Base-by-base conservation (phyloP, 2,888 invertebrate species). In the Salpingus planirostris region DNA sequence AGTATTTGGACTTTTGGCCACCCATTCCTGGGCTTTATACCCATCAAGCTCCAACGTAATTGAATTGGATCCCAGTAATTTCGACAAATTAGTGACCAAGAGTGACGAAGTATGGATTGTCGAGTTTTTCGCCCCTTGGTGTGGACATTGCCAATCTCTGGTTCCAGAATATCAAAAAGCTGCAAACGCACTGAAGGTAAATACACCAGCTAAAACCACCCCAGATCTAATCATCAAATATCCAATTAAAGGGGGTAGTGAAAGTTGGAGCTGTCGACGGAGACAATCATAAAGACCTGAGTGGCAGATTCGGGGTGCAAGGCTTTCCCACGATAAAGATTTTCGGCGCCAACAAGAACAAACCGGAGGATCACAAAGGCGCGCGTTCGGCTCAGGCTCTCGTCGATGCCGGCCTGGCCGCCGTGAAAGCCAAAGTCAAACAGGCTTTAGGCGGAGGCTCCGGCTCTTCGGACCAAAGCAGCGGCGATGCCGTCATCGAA, bases 241-340 rank as follows among this genome's bases (percentile, higher is more conserved):
- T 15, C 13, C 22, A 25, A n/a, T 15, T 2, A 24, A 56, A 87
- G 80, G 96, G 97, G 36, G 71, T 95, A 8, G 82, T 85, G 0
- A 95, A 92, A 74, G 85, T 98, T 3, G 98, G 93, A 27, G 90
- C 90, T 3, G 80, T 98, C 0, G 83, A 98, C 69, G 89, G 88
- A 23, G 93, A 96, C 59, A 78, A 87, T 27, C 84, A 96, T 56
- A 80, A 85, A 54, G 76, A 82, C 3, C 65, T 96, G 1, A 83
- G 81, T 15, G 73, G 77, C 1, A 78, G 81, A 51, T 97, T 78
- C 67, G 80, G 80, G 23, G 82, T 98, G 18, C 68, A 74, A 46
- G 95, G 97, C 28, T 98, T 95, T 63, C 98, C 98, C 2, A 92
- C 96, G 0, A 81, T 98, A 41, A 98, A 97, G 65, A 80, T 98